These are phyloP conservation scores for Smutsia gigantea DNA, from an alignment of 2,797 vertebrate genomes.

Conservation along the genomic window DNA sequence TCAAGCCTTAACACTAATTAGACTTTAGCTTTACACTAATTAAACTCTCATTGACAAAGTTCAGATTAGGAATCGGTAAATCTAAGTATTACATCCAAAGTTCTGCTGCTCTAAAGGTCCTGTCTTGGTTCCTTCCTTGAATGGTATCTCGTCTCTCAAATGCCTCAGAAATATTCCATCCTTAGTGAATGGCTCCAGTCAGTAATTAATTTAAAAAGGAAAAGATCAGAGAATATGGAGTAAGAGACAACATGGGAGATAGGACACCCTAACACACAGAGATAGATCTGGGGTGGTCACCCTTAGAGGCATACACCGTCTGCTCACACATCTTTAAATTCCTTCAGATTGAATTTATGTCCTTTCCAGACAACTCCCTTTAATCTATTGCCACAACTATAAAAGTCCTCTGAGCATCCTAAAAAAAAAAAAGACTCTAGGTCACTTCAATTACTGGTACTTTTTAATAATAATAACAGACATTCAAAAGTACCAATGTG, in stretches of 20 bases:
- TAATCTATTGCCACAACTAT: neutral
- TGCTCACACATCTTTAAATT: neutral
- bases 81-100: neutral
- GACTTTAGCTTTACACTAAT: neutral
- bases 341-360: neutral
- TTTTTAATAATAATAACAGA: neutral
- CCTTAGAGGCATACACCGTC: no score
- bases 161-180: neutral
- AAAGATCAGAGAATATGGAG: neutral
- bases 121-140: neutral
- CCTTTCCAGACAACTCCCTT: neutral
- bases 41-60: neutral
- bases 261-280: neutral
- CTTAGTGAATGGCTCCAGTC: neutral
- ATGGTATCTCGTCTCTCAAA: neutral
- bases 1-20: neutral
- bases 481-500: neutral
- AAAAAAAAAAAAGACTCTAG: neutral
- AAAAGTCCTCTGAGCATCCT: neutral
- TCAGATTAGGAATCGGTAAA: neutral
- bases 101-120: neutral
- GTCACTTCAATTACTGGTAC: neutral
- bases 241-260: neutral
- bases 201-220: neutral
- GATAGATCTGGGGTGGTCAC: fast-evolving